Evolutionary conservation across 2,888 invertebrate genomes (phyloP).

Genomic region (Macrophya annulata): DNA sequence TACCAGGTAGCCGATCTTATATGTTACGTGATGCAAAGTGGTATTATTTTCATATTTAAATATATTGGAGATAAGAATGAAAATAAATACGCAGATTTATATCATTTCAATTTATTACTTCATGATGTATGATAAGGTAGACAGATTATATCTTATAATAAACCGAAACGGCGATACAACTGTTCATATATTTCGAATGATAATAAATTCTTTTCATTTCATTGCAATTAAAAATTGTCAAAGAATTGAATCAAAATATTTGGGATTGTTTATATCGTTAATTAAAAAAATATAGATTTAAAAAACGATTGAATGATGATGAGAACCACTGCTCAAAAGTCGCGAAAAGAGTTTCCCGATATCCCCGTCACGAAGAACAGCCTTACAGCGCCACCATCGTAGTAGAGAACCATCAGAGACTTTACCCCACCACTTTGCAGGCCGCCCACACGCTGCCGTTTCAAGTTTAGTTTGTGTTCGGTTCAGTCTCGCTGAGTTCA

Average conservation of each 20-base stretch:
- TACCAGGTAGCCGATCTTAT: neutral
- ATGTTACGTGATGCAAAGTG: neutral
- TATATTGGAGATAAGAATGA: neutral
- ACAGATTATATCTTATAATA: conserved; percentile 8
- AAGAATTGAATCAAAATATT: neutral
- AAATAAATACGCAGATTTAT: neutral
- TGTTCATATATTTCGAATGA: neutral
- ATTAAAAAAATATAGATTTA: neutral
- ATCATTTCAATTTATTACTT: neutral
- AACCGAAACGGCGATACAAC: neutral
- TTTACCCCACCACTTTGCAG: conserved; percentile 21
- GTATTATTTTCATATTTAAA: neutral
- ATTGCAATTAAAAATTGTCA: neutral
- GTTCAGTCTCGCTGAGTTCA: conserved; percentile 54
- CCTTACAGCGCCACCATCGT: conserved; percentile 43
- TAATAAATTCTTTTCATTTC: neutral
- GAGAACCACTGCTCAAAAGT: conserved; percentile 40
- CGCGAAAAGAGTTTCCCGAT: conserved; percentile 46
- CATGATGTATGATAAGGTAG: neutral
- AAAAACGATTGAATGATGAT: neutral
- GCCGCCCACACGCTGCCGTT: conserved; percentile 55
- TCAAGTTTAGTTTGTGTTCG: conserved; percentile 46
- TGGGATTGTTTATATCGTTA: neutral
- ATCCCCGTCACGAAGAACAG: conserved; percentile 33
- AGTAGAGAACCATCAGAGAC: neutral